Conservation (phyloP, 1,140 invertebrate species). For the Drosophila arizonae region DNA sequence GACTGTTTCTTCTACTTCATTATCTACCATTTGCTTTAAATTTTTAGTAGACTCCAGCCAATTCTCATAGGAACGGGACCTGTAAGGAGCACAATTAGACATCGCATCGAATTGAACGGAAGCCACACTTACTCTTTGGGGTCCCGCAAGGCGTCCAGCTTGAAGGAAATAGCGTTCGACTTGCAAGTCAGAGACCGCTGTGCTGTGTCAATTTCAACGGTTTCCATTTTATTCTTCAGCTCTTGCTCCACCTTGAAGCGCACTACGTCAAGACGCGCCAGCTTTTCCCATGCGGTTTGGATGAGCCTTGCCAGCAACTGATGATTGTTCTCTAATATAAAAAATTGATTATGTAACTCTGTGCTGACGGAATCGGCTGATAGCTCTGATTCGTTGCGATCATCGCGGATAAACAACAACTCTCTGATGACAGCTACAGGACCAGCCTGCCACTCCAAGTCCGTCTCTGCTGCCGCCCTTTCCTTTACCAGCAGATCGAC, state of each 20-base stretch:
- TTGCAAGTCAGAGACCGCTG: conserved; percentile 89
- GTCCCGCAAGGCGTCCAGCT: conserved; percentile 89
- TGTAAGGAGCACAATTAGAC: conserved; percentile 25
- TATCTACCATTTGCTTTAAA: conserved; percentile 89
- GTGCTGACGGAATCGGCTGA: conserved; percentile 87
- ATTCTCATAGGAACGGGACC: conserved; percentile 88
- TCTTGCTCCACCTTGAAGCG: conserved; percentile 90
- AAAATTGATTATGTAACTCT: conserved; percentile 91
- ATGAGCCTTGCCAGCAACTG: conserved; percentile 88
- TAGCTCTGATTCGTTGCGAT: conserved; percentile 88
- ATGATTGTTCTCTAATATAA: conserved; percentile 89
- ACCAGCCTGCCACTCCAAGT: conserved; percentile 89
- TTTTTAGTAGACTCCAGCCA: conserved; percentile 91
- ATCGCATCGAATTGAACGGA: no score
- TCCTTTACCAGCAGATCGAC: no score
- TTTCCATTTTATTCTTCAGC: conserved; percentile 90
- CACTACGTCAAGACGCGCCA: conserved; percentile 91
- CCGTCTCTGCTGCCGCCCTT: conserved; percentile 86
- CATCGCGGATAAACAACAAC: conserved; percentile 91
- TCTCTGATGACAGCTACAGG: conserved; percentile 89
- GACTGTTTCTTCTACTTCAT: conserved; percentile 89
- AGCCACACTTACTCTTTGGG: conserved; percentile 86
- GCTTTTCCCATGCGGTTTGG: conserved; percentile 92
- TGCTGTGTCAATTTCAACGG: conserved; percentile 90
- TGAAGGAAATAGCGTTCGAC: conserved; percentile 90